Base-by-base conservation (phyloP, 1,140 invertebrate genomes). In the Helicoverpa zea region DNA sequence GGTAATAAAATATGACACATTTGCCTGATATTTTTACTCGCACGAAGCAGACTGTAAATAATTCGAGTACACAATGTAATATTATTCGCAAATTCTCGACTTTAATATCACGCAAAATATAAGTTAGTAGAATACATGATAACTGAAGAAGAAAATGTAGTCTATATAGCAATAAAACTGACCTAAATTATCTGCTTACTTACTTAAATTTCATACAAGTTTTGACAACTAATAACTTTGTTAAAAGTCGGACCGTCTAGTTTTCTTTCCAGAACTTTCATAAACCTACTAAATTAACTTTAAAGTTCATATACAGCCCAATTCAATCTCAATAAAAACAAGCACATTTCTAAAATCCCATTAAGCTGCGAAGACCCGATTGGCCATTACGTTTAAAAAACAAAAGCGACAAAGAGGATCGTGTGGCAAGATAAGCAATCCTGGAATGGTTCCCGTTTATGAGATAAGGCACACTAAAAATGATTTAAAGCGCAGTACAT, bases 391-490 rank as follows among this genome's bases (percentile, higher is more conserved):
- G 18, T 52, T 73, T 73, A 23, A 54, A 43, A 43, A 73, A 73
- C 30, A 73, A 73, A 73, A 47, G 70, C 11, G 52, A 58, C 70
- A 51, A 73, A 30, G 35, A 72, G 58, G 43, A 58, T 73, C 29
- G 12, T 16, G 7, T 52, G 70, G 70, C 70, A 43, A 56, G 70
- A 73, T 73, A 73, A 73, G 29, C 52, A 73, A 73, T 73, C 30
- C 70, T 73, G 58, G 58, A 73, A 73, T 73, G 70, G 70, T 23
- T 43, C 47, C 16, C 70, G 52, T 73, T 73, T 73, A 73, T 73
- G 70, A 56, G 70, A 73, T 73, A 73, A 73, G 52, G 54, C 29
- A 73, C 52, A 73, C 52, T 73, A 73, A 73, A 73, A 73, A 73
- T 73, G 52, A 73, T 73, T 73, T 73, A 73, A 73, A 73, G 52